phyloP scores from a whole-genome alignment of 2,888 invertebrate species.

The Gastrophysa polygoni region DNA sequence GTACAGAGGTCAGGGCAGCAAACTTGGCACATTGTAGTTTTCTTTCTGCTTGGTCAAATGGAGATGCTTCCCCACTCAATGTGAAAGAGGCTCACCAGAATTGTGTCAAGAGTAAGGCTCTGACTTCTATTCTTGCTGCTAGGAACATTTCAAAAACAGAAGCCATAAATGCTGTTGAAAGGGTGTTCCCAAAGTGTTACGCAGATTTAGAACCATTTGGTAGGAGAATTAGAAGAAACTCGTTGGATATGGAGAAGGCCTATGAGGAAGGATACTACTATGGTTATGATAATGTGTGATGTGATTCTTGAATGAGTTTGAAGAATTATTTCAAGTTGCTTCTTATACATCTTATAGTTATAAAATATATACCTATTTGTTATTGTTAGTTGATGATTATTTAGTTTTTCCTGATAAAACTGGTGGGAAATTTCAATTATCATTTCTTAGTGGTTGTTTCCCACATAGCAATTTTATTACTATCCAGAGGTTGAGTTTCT shows the following conservation, averaged over 20 bases:
- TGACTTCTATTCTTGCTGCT: slow-evolving; percentile 82
- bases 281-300: slow-evolving; percentile 67
- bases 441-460: too few species aligned
- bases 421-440: too few species aligned
- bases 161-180: slow-evolving; percentile 78
- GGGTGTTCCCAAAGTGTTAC: slow-evolving; percentile 91
- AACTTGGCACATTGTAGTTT: slow-evolving; percentile 93
- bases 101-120: slow-evolving; percentile 89
- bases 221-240: slow-evolving; percentile 71
- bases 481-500: too few species aligned
- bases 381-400: too few species aligned
- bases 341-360: too few species aligned
- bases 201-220: slow-evolving; percentile 92
- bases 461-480: too few species aligned
- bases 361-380: too few species aligned
- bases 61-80: slow-evolving; percentile 74
- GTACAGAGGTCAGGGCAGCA: slow-evolving; percentile 94
- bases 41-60: slow-evolving; percentile 77
- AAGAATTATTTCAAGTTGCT: too few species aligned
- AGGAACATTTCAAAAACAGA: slow-evolving; percentile 73
- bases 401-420: too few species aligned
- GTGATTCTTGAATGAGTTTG: too few species aligned
- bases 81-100: slow-evolving; percentile 80
- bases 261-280: slow-evolving; percentile 78
- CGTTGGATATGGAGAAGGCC: slow-evolving; percentile 76